Evolutionary conservation across 2,113 vertebrate species (phyloP).

Genomic region (Myxocyprinus asiaticus): DNA sequence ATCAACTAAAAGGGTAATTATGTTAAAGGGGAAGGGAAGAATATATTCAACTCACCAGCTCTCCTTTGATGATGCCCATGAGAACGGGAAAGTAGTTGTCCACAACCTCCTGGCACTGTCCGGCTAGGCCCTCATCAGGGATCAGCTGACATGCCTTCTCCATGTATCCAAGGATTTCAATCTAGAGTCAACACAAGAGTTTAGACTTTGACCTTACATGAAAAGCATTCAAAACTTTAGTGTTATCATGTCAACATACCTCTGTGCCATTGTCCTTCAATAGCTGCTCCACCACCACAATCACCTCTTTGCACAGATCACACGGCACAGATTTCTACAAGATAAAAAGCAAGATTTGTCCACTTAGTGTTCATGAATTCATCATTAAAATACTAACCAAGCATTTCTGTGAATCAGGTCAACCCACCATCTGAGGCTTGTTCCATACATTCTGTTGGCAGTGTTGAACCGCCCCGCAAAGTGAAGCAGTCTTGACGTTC

Average conservation of each 20-base stretch:
- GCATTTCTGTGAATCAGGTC: background rate
- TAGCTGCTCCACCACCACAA: slow-evolving; percentile 78
- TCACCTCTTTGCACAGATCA: slow-evolving; percentile 88
- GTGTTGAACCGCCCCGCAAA: slow-evolving; percentile 87
- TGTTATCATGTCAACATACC: slow-evolving; percentile 70
- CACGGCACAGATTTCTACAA: slow-evolving; percentile 88
- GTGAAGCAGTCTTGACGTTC: slow-evolving; percentile 80
- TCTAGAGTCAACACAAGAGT: slow-evolving; percentile 62
- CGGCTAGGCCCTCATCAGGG: slow-evolving; percentile 70
- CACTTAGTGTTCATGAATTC: background rate
- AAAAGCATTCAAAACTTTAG: background rate
- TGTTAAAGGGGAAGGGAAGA: background rate
- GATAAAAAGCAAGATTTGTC: background rate
- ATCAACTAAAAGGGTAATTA: background rate
- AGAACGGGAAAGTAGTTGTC: slow-evolving; percentile 84
- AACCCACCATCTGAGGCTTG: slow-evolving; percentile 86
- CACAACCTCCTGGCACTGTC: slow-evolving; percentile 86
- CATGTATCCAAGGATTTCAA: slow-evolving; percentile 83
- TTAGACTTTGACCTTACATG: background rate
- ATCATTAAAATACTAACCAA: background rate
- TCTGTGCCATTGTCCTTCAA: slow-evolving; percentile 87
- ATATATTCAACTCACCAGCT: slow-evolving; percentile 74
- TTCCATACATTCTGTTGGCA: slow-evolving; percentile 95
- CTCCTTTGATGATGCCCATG: slow-evolving; percentile 83
- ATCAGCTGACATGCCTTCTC: slow-evolving; percentile 87